Evolutionary conservation across 2,888 invertebrate genomes (phyloP).

Genomic region (Nemoura dubitans): DNA sequence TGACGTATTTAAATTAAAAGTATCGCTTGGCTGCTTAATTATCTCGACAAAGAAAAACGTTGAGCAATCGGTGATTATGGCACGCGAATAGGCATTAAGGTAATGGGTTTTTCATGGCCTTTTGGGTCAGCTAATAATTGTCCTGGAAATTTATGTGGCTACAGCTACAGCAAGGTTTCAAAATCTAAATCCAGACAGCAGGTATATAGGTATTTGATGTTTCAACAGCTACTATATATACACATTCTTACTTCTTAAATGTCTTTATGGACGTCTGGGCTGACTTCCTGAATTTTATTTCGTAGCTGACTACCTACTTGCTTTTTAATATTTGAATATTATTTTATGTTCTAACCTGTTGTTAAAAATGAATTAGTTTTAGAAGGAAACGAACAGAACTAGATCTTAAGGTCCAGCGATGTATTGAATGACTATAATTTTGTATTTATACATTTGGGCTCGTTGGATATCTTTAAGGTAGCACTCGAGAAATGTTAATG

Average conservation of each 20-base stretch:
- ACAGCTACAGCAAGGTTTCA: too few relatives aligned
- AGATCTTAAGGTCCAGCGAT: background rate
- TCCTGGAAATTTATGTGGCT: background rate
- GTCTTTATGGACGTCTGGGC: too few relatives aligned
- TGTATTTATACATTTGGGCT: slow-evolving; percentile 12
- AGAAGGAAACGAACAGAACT: background rate
- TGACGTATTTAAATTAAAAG: slow-evolving; percentile 4
- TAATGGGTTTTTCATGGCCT: slow-evolving; percentile 3
- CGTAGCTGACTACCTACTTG: background rate
- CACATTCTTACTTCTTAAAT: too few relatives aligned
- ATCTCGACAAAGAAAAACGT: background rate
- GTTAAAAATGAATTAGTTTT: slow-evolving; percentile 33
- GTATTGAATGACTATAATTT: slow-evolving; percentile 27
- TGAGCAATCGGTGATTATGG: background rate
- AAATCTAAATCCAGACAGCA: background rate
- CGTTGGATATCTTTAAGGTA: slow-evolving; percentile 24
- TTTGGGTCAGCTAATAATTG: background rate
- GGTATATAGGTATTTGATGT: background rate
- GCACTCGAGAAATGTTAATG: slow-evolving; percentile 34
- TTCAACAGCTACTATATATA: too few relatives aligned
- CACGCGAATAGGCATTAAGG: background rate
- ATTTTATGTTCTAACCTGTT: slow-evolving; percentile 15
- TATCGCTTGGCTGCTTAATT: background rate
- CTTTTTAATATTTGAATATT: background rate
- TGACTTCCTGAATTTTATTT: background rate